Evolutionary conservation across 2,113 vertebrate genomes (phyloP).

Genomic region (Recurvirostra avosetta): DNA sequence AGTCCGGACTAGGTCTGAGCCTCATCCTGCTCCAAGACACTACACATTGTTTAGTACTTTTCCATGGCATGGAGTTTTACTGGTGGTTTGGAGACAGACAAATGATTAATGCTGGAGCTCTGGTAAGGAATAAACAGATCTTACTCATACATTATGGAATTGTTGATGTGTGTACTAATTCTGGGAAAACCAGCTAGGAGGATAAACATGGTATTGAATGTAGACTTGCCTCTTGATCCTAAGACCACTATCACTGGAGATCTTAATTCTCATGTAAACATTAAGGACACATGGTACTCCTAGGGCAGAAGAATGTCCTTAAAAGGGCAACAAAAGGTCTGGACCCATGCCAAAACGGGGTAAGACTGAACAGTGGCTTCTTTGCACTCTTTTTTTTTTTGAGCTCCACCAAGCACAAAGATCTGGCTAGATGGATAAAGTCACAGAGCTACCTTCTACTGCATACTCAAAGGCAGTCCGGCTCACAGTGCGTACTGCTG

Average conservation of each 20-base stretch:
- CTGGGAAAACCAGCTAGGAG: constrained; percentile 7
- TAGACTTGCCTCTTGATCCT: constrained; percentile 40
- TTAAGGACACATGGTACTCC: background rate
- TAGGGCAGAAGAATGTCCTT: constrained; percentile 18
- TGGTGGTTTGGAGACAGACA: constrained; percentile 20
- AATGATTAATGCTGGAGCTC: constrained; percentile 18
- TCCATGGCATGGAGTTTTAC: background rate
- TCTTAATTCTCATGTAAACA: constrained; percentile 38
- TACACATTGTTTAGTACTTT: background rate
- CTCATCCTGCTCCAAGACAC: background rate
- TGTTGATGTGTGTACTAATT: constrained; percentile 32
- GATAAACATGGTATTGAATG: constrained; percentile 32
- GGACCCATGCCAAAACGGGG: background rate
- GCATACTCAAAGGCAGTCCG: background rate
- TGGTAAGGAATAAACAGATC: constrained; percentile 52
- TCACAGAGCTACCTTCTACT: background rate
- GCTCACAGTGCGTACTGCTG: background rate
- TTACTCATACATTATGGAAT: constrained; percentile 41
- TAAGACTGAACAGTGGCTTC: background rate
- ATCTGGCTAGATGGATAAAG: background rate
- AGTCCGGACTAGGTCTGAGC: background rate
- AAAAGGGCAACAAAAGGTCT: background rate
- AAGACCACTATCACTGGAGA: background rate
- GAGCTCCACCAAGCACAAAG: background rate
- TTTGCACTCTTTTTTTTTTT: background rate